These are phyloP conservation scores for Orientallactaga sibirica DNA, from an alignment of 2,797 vertebrate species.

Conservation along the genomic window DNA sequence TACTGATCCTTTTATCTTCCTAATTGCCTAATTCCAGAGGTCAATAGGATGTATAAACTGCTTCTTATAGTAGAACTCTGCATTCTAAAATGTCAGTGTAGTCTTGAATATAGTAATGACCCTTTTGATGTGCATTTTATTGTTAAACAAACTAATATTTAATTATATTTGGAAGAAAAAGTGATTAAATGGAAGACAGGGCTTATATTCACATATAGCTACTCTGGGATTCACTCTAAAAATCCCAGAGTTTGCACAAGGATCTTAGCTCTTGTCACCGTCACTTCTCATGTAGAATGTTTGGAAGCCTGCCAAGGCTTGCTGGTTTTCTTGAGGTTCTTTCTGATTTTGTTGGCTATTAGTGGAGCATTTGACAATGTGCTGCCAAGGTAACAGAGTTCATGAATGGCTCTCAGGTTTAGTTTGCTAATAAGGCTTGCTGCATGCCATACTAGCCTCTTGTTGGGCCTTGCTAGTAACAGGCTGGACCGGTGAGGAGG, in stretches of 20 bases:
- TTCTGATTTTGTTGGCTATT: constrained; percentile 72
- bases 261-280: background rate
- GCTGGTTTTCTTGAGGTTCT: constrained; percentile 74
- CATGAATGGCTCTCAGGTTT: constrained; percentile 73
- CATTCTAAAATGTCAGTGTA: background rate
- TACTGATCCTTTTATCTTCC: background rate
- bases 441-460: constrained; percentile 59
- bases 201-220: background rate
- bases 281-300: constrained; percentile 36
- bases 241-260: background rate
- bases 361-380: constrained; percentile 73
- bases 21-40: constrained; percentile 28
- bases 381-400: constrained; percentile 75
- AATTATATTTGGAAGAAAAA: background rate
- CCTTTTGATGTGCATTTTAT: background rate
- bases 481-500: too few species aligned
- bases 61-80: background rate
- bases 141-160: background rate
- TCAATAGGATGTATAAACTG: background rate
- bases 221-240: background rate
- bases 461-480: too few species aligned
- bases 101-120: background rate
- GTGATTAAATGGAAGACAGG: background rate
- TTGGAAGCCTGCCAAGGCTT: constrained; percentile 72
- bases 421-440: constrained; percentile 77